Base-by-base conservation (phyloP, 2,113 vertebrate genomes). In the Butorides virescens region DNA sequence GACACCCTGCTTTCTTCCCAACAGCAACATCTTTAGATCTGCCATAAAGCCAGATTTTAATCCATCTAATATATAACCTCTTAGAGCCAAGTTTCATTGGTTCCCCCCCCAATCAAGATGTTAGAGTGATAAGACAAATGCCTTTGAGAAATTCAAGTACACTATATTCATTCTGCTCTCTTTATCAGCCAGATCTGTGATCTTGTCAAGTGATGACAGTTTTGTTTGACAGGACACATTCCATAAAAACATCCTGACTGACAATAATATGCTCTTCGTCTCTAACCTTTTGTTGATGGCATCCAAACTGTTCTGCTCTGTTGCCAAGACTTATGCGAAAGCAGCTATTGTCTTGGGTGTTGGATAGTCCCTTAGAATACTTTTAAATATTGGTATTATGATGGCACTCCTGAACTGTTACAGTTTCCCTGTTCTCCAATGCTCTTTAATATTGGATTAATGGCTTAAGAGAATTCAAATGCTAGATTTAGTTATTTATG, bases 141-240 rank as follows among this genome's bases (percentile, higher is more conserved):
- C 22, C n/a, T 96, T 93, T 84, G 46, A 94, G 53, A 94, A 93
- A 94, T 93, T 88, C 66, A 94, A 94, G 47, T 32, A 94, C 13
- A 12, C 23, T 85, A 11, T 14, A 89, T 65, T 82, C 81, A 89
- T 87, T 95, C 90, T 94, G 87, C 80, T 90, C 10, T 81, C 71
- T 95, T 81, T 72, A 93, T 92, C 87, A 93, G 90, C 62, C 77
- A 94, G 74, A 92, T 85, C 67, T 79, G 27, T 61, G 66, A 85
- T 96, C 90, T 65, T 93, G 94, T 93, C 81, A 97, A 92, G 81
- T 7, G 70, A 85, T 93, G 95, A 97, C 96, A 96, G 93, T 68
- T 97, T 85, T 88, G 78, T 94, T 96, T 96, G 93, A 95, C 92
- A 93, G 84, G 86, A 82, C 53, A 90, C 7, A 29, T 87, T 94